Evolutionary conservation across 1,140 invertebrate species (phyloP), one percentile per base, ranked within the genome.

Genomic region (Planococcus citri): DNA sequence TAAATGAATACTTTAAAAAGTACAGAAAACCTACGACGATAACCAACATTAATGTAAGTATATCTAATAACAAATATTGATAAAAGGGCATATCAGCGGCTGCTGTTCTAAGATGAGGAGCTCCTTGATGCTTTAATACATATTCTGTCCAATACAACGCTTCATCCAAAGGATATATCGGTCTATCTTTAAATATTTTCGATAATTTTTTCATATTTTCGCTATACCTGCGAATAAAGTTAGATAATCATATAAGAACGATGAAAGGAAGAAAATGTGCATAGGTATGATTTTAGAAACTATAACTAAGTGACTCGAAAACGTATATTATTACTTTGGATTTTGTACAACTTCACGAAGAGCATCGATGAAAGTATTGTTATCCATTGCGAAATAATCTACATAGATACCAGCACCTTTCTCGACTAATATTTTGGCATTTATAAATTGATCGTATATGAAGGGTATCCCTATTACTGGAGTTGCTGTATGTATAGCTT

Each of bases 401-500:
- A 70, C 25, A 27, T 70, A 60, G 8, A 64, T 4, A 17, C 78
- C 79, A 71, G 78, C 77, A 72, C 38, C 67, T 58, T 51, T 68
- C 17, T 27, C 17, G 77, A 75, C 69, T 60, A 78, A 75, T 76
- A 77, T 77, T 73, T 74, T 75, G 1, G 75, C 73, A 70, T 80
- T 80, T 70, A 79, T 77, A 6, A 77, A 79, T 73, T 88, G 86
- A 72, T 89, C 88, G 0, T 78, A 81, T 71, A 84, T 82, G 24
- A 88, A 73, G 0, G 87, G 86, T 8, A 87, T 78, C 72, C 80
- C 80, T 24, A 83, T 72, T 72, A 82, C 78, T 1, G 82, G 81
- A 17, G 81, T 78, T 10, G 80, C 77, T 67, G 71, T 72, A 41
- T 76, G 74, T 25, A 81, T 74, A 0, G 80, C 77, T 72, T 86